Evolutionary conservation across 1,140 invertebrate species (phyloP), one percentile per base, ranked within the genome.

Genomic region (Drosophila tsacasi): DNA sequence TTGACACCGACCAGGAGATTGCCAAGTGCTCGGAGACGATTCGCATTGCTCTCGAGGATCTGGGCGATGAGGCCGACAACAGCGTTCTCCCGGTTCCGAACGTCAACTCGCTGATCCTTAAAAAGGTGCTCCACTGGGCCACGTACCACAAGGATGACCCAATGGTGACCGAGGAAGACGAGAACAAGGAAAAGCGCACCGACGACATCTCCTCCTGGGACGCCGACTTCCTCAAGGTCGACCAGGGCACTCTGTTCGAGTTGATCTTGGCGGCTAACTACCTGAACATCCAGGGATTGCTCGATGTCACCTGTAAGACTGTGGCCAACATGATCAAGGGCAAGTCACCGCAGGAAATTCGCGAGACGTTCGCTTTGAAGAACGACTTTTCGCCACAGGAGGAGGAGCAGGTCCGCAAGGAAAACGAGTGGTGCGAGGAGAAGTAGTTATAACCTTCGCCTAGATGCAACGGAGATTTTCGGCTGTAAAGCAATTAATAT

Each of bases 271-370:
- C 99, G 47, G 99, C 99, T 10, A 99, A 99, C 94, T 99, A 99
- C 93, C 94, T 99, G 75, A 99, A 99, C 92, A 99, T 99, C 71
- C 99, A 99, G 93, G 97, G 99, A 8, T 94, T 99, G 19, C 93
- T 99, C 64, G 98, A 99, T 94, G 98, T 99, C 0, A 99, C 98
- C 1, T 99, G 99, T 94, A 99, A 99, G 94, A 99, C 98, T 0
- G 99, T 99, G 23, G 99, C 99, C 7, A 99, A 99, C 93, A 99
- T 99, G 98, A 99, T 99, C 66, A 99, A 99, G 93, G 98, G 98
- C 2, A 99, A 99, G 92, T 97, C 97, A 7, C 98, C 99, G 0
- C 98, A 99, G 92, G 99, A 99, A 93, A 99, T 99, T 65, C 95
- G 99, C 3, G 99, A 99, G 93, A 99, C 98, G 0, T 99, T 99